phyloP scores from a whole-genome alignment of 2,888 invertebrate genomes.

The Ennomos erosarius region DNA sequence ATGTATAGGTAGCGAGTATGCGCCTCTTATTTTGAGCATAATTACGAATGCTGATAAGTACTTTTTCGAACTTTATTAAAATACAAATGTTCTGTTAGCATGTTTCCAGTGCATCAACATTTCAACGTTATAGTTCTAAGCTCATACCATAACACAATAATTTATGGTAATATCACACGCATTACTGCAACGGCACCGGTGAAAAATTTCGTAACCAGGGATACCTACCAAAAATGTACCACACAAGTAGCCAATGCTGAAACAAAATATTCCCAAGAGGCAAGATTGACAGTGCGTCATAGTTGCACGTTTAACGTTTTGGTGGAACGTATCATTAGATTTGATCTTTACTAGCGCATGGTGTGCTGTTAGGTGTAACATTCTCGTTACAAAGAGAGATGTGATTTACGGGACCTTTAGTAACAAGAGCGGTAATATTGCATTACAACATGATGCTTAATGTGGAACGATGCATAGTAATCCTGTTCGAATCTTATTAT shows the following conservation, averaged over 20 bases:
- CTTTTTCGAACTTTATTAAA: neutral
- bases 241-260: conserved; percentile 28
- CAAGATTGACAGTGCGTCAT: conserved; percentile 63
- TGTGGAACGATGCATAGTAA: conserved; percentile 9
- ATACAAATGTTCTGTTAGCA: conserved; percentile 6
- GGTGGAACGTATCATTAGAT: conserved; percentile 64
- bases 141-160: conserved; percentile 31
- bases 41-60: neutral
- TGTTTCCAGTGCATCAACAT: conserved; percentile 21
- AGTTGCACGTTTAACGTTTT: conserved; percentile 60
- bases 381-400: conserved; percentile 44
- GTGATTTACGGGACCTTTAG: conserved; percentile 53
- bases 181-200: conserved; percentile 25
- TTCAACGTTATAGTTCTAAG: conserved; percentile 19
- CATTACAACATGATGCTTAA: conserved; percentile 26
- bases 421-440: conserved; percentile 36
- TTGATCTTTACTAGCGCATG: conserved; percentile 62
- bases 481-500: neutral
- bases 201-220: conserved; percentile 30
- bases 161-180: conserved; percentile 39
- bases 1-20: neutral
- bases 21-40: neutral
- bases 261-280: conserved; percentile 60
- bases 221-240: conserved; percentile 19
- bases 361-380: conserved; percentile 44